Conservation (phyloP, 2,113 vertebrate genomes). For the Propithecus coquereli region DNA sequence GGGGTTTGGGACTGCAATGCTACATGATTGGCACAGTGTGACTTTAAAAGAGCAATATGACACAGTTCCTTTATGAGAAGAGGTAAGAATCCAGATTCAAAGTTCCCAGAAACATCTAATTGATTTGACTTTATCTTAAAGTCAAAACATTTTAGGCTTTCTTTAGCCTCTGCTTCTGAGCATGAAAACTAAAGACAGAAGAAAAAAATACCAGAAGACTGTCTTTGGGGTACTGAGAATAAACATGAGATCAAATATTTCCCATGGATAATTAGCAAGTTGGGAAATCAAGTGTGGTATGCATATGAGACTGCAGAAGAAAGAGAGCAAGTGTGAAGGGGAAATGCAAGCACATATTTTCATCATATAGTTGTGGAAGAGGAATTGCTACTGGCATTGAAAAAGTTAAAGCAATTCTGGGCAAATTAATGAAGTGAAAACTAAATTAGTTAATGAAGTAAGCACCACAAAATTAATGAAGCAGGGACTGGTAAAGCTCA, state of each 20-base stretch:
- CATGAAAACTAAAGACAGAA: conserved; percentile 4
- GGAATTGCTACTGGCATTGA: conserved; percentile 13
- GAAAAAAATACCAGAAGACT: neutral
- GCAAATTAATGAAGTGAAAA: conserved; percentile 70
- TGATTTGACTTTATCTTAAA: conserved; percentile 26
- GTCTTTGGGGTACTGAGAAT: neutral
- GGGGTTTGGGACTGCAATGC: too few relatives aligned
- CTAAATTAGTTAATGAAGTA: conserved; percentile 71
- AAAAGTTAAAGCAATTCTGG: conserved; percentile 46
- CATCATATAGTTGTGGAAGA: neutral
- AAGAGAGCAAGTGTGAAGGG: neutral
- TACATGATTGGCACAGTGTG: neutral
- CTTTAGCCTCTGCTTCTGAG: neutral
- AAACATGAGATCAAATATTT: conserved; percentile 33
- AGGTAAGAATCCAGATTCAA: conserved; percentile 1
- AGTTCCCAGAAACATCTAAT: neutral
- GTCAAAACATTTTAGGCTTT: neutral
- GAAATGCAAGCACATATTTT: neutral
- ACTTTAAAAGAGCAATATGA: neutral
- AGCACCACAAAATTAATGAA: conserved; percentile 71
- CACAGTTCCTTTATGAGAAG: neutral
- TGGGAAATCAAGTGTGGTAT: neutral
- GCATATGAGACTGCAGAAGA: neutral
- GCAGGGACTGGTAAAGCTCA: conserved; percentile 26
- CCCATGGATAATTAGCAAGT: conserved; percentile 43